Evolutionary conservation across 2,797 vertebrate genomes (phyloP).

Genomic region (Cirrhinus molitorella): DNA sequence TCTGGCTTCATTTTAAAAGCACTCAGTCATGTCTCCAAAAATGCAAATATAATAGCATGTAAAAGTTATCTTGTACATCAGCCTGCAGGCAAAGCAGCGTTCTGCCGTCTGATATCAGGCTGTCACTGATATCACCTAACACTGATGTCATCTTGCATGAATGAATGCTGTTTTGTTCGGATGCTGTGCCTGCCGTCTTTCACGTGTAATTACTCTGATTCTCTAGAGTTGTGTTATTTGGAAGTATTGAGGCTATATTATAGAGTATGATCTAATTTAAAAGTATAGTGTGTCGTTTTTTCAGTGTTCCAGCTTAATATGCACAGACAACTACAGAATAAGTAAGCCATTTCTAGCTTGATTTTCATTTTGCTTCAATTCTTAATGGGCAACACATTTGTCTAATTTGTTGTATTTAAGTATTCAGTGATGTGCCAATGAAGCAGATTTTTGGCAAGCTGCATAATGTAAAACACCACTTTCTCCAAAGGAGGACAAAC

Average conservation of each 20-base stretch:
- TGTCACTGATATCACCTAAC: slow-evolving; percentile 41
- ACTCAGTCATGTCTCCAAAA: slow-evolving; percentile 66
- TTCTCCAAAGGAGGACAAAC: slow-evolving; percentile 11
- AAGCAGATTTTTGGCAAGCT: slow-evolving; percentile 8
- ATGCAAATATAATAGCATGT: slow-evolving; percentile 73
- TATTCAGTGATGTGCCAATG: not conserved
- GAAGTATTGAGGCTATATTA: not conserved
- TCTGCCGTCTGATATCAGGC: slow-evolving; percentile 13
- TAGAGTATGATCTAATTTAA: slow-evolving; percentile 2
- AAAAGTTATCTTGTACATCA: slow-evolving; percentile 67
- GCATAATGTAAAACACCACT: not conserved
- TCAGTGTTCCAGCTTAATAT: not conserved
- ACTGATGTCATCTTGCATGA: slow-evolving; percentile 39
- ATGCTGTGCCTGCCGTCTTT: not conserved
- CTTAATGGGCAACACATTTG: not conserved
- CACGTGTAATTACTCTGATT: slow-evolving; percentile 4
- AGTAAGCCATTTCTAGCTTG: not conserved
- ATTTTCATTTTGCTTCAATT: not conserved
- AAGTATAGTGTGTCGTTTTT: not conserved
- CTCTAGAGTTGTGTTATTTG: not conserved
- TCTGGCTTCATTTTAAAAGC: slow-evolving; percentile 60
- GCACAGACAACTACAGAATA: not conserved
- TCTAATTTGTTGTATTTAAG: slow-evolving; percentile 11
- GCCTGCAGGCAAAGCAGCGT: slow-evolving; percentile 59
- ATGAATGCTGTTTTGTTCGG: slow-evolving; percentile 37